Evolutionary conservation across 2,797 vertebrate species (phyloP).

Genomic region (Acrocephalus scirpaceus): DNA sequence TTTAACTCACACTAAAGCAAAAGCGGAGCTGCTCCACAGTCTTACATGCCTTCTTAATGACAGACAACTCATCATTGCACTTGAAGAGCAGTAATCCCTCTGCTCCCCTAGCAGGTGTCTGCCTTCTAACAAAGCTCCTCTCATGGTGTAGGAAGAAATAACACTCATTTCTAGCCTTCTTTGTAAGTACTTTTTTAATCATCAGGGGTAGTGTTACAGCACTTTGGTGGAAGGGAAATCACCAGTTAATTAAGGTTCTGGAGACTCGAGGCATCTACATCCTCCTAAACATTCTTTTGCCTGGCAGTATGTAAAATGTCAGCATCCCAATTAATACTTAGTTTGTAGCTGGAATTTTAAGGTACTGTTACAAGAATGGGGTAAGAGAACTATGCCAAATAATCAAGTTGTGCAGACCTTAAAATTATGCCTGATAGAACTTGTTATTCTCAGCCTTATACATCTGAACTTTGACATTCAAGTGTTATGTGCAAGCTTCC

Average conservation of each 20-base stretch:
- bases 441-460: neutral
- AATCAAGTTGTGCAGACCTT: neutral
- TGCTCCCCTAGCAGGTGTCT: neutral
- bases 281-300: conserved; percentile 12
- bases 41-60: neutral
- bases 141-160: neutral
- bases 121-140: neutral
- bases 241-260: conserved; percentile 32
- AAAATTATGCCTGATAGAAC: neutral
- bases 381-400: neutral
- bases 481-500: neutral
- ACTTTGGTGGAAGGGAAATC: neutral
- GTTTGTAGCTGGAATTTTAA: conserved; percentile 21
- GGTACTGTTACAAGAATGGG: neutral
- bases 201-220: neutral
- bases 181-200: neutral
- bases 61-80: neutral
- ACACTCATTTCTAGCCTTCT: neutral
- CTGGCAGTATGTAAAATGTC: conserved; percentile 28
- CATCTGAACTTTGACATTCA: neutral
- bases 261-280: neutral
- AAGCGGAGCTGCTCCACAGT: neutral
- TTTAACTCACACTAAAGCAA: neutral
- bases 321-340: conserved; percentile 36
- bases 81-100: neutral